A percentile compares a stretch with the other conserved stretches of the same genome.
These are phyloP conservation scores for Delichon dasypus DNA, from an alignment of 2,797 vertebrate species.

Conservation along the genomic window DNA sequence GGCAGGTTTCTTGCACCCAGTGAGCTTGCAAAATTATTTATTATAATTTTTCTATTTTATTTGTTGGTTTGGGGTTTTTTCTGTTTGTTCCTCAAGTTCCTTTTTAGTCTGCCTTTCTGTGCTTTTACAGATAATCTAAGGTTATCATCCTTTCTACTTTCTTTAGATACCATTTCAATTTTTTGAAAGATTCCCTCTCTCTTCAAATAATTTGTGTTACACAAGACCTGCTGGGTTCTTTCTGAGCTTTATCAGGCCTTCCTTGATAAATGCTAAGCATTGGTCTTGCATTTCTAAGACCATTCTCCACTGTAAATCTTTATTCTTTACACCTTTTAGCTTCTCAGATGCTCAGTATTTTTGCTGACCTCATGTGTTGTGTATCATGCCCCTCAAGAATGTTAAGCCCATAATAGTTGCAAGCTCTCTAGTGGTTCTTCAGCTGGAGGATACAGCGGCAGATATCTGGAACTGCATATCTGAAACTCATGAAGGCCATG, in stretches of 20 bases:
- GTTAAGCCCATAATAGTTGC: background rate
- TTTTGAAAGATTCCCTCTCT: background rate
- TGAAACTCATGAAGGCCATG: background rate
- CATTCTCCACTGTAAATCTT: background rate
- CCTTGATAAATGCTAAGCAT: background rate
- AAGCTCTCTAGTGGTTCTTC: background rate
- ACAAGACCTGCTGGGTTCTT: background rate
- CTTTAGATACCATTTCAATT: background rate
- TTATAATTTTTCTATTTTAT: background rate
- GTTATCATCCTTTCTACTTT: background rate
- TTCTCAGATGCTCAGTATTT: background rate
- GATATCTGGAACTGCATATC: background rate
- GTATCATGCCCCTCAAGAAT: background rate
- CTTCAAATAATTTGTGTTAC: background rate
- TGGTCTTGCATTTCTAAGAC: background rate
- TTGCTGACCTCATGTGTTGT: background rate
- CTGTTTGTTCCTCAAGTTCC: background rate
- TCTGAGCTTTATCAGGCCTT: background rate
- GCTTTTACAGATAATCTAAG: background rate
- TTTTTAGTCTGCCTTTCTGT: background rate
- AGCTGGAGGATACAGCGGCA: background rate
- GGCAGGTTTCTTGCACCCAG: background rate
- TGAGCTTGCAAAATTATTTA: background rate
- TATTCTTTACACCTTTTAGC: background rate
- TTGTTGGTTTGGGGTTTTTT: background rate